Conservation (phyloP, 2,888 invertebrate species). For the Caenorhabditis sulstoni region DNA sequence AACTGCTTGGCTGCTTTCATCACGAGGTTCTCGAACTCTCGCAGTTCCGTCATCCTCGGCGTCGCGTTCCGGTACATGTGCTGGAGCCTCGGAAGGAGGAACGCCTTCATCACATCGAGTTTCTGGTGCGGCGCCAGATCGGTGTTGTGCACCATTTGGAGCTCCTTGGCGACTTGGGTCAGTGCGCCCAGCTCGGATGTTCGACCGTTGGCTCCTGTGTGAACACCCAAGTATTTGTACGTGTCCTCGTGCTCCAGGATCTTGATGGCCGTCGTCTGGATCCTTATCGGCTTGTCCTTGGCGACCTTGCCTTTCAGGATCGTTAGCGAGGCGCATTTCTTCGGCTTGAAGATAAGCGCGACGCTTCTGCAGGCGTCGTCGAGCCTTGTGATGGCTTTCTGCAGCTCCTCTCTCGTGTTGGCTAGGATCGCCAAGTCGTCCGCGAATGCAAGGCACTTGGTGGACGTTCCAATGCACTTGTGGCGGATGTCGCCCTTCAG, state of each 20-base stretch:
- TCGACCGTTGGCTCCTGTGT: not conserved
- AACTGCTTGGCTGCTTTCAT: not conserved
- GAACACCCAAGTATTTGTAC: constrained; percentile 39
- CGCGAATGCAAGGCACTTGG: constrained; percentile 16
- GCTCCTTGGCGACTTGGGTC: constrained; percentile 1
- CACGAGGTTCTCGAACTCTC: not conserved
- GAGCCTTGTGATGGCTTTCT: not conserved
- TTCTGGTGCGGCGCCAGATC: constrained; percentile 49
- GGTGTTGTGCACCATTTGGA: not conserved
- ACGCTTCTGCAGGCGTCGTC: not conserved
- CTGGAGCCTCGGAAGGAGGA: constrained; percentile 34
- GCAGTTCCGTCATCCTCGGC: constrained; percentile 1
- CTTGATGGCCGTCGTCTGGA: not conserved
- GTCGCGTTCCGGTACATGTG: constrained; percentile 19
- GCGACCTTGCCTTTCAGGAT: not conserved
- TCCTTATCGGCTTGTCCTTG: not conserved
- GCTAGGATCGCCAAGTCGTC: constrained; percentile 33
- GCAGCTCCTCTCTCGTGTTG: not conserved
- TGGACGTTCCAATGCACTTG: not conserved
- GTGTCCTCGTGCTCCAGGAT: not conserved
- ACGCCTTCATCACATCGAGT: constrained; percentile 36
- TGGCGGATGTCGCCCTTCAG: not conserved
- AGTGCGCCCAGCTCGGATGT: constrained; percentile 6
- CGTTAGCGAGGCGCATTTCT: constrained; percentile 35
- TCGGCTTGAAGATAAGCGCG: constrained; percentile 35